Evolutionary conservation across 1,140 invertebrate genomes (phyloP).

Genomic region (Chlorops oryzae): DNA sequence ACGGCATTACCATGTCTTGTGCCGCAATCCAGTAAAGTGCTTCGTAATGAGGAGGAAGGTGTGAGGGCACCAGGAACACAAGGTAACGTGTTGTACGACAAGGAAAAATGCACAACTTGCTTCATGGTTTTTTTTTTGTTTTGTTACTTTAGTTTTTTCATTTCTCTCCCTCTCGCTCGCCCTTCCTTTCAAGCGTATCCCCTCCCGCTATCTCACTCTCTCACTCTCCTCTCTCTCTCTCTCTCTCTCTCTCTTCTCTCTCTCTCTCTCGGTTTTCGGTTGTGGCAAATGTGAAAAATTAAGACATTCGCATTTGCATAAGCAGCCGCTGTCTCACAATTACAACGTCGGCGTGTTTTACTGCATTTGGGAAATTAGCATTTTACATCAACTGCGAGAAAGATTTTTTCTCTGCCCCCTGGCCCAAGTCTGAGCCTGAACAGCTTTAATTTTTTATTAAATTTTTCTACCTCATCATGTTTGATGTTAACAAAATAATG

Average conservation of each 20-base stretch:
- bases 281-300: constrained; percentile 11
- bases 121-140: background rate
- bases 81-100: background rate
- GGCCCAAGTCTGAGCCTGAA: too few species aligned
- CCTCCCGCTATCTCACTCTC: constrained; percentile 2
- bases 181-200: constrained; percentile 14
- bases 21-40: too few species aligned
- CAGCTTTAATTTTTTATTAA: too few species aligned
- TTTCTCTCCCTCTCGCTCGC: background rate
- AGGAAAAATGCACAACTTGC: constrained; percentile 18
- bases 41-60: too few species aligned
- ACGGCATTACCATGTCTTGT: too few species aligned
- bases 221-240: constrained; percentile 17
- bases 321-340: too few species aligned
- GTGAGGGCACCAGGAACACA: too few species aligned
- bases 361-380: too few species aligned
- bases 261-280: constrained; percentile 10
- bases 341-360: background rate
- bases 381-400: too few species aligned
- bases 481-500: too few species aligned
- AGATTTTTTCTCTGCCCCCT: too few species aligned
- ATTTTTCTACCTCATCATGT: too few species aligned
- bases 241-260: constrained; percentile 35
- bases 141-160: background rate
- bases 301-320: constrained; percentile 14